Percentiles rank a stretch among this genome's conserved stretches.
Conservation (phyloP, 2,888 invertebrate genomes). For the Erpobdella octoculata region DNA sequence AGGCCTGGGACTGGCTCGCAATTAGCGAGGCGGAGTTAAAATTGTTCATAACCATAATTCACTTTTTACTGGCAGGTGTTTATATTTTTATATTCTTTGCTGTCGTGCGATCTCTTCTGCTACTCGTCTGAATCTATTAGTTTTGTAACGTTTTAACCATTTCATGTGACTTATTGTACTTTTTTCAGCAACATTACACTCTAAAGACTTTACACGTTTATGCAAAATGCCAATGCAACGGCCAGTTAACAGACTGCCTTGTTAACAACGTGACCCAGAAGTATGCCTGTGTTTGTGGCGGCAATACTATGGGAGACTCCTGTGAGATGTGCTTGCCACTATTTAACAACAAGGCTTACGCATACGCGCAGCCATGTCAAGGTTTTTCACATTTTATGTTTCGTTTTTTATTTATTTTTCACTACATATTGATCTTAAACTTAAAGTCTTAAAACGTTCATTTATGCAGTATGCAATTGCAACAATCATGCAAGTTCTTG, state of each 20-base stretch:
- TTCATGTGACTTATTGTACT: too few species aligned
- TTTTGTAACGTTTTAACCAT: too few species aligned
- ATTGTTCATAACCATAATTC: too few species aligned
- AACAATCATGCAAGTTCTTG: constrained; percentile 72
- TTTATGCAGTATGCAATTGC: constrained; percentile 65
- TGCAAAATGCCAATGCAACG: constrained; percentile 44
- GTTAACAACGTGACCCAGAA: constrained; percentile 32
- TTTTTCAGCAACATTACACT: constrained; percentile 43
- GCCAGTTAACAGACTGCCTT: constrained; percentile 39
- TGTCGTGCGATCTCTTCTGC: too few species aligned
- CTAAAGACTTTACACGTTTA: constrained; percentile 39
- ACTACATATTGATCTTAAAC: not conserved
- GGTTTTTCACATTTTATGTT: constrained; percentile 33
- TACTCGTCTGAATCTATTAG: too few species aligned
- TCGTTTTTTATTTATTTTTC: not conserved
- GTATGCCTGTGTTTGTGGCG: constrained; percentile 43
- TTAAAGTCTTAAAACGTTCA: not conserved
- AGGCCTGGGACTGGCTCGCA: too few species aligned
- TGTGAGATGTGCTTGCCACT: constrained; percentile 41
- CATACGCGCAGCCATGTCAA: constrained; percentile 39
- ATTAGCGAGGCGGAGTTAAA: too few species aligned
- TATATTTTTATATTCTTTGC: too few species aligned
- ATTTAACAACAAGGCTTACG: constrained; percentile 41
- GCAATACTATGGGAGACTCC: constrained; percentile 40
- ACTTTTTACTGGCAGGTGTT: too few species aligned